Evolutionary conservation across 1,140 invertebrate species (phyloP), one percentile per base, ranked within the genome.

Genomic region (Matsumurasca onukii): DNA sequence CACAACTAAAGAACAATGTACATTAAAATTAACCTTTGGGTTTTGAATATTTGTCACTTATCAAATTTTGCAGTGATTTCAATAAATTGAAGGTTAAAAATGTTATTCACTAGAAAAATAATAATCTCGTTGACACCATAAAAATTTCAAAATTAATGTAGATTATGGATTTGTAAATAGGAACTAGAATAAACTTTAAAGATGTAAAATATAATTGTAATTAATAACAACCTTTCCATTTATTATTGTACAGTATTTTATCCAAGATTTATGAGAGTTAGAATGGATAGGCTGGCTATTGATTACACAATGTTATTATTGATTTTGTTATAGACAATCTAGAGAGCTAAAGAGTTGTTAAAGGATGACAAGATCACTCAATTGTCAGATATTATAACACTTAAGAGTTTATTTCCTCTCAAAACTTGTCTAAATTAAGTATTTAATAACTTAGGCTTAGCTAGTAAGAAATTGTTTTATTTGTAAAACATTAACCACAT

Each of bases 401-500:
- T 12, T 13, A n/a, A 13, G 15, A 27, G 25, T 59, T 22, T 59
- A 27, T 22, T 59, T 59, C 30, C 2, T 27, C 2, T 9, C 5
- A 13, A 5, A 5, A 27, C 13, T 22, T 59, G 12, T 59, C 55
- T 27, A 12, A 12, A 29, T 13, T 27, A 22, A 5, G 15, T 27
- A 27, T 5, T 27, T 20, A 15, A 25, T 31, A 65, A 45, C 20
- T 48, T 65, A 65, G 62, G 20, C 48, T 48, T 65, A 65, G 62
- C 62, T 65, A 65, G 62, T 65, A 48, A 39, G 62, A 31, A n/a
- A 25, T 65, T 65, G 62, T 48, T 65, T 65, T 65, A 65, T 65
- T 65, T 65, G 31, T 65, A 65, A 65, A 65, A 39, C 62, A 65
- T 24, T 65, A 65, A 65, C 62, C 62, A 65, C 48, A 31, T 65